phyloP scores from a whole-genome alignment of 2,888 invertebrate genomes.

The Trimorus sp. region DNA sequence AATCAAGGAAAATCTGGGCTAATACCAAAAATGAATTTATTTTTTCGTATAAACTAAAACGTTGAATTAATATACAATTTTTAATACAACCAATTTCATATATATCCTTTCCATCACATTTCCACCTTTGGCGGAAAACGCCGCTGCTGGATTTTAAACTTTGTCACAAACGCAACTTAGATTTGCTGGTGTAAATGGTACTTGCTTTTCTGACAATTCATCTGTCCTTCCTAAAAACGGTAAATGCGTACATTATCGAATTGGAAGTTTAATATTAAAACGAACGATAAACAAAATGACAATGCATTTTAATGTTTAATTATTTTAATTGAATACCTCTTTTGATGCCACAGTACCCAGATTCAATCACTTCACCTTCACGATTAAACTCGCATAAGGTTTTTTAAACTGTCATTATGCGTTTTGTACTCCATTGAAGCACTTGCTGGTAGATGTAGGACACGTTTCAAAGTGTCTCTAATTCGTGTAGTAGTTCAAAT shows the following conservation, averaged over 20 bases:
- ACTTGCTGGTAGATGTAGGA: constrained; percentile 96
- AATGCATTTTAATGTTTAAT: neutral
- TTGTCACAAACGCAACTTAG: constrained; percentile 56
- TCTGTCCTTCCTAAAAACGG: constrained; percentile 4
- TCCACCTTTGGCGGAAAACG: constrained; percentile 29
- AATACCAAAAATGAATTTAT: constrained; percentile 60
- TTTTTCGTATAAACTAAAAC: constrained; percentile 59
- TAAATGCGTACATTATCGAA: neutral
- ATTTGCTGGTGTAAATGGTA: constrained; percentile 19
- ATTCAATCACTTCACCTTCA: constrained; percentile 42
- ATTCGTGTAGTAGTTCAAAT: constrained; percentile 96
- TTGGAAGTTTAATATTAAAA: neutral
- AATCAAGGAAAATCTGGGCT: too few species aligned
- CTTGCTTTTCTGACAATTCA: constrained; percentile 16
- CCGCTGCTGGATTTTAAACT: constrained; percentile 41
- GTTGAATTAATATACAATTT: constrained; percentile 57
- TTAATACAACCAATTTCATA: constrained; percentile 54
- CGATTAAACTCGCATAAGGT: constrained; percentile 69
- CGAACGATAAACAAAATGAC: neutral
- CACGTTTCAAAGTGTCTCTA: constrained; percentile 95
- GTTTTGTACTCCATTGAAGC: constrained; percentile 97
- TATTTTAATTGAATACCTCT: neutral
- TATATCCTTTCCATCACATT: constrained; percentile 55
- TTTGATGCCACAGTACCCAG: constrained; percentile 9
- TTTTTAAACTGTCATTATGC: constrained; percentile 90